Base-by-base conservation (phyloP, 2,888 invertebrate genomes). In the Actias luna region DNA sequence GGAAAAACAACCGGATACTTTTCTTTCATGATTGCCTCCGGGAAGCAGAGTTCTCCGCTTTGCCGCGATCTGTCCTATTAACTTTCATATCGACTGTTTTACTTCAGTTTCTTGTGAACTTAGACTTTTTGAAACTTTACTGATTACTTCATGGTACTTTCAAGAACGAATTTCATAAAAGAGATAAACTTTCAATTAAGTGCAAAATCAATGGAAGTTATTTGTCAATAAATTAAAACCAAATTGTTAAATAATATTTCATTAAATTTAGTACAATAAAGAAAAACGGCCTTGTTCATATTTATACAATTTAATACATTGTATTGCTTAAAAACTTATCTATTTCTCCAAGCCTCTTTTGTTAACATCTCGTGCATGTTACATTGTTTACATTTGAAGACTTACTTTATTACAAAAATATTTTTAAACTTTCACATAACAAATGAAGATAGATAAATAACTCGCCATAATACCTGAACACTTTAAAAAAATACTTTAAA, bases 11-110 rank as follows among this genome's bases (percentile, higher is more conserved):
- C 55, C n/a, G 29, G 55, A 55, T 55, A 55, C 55, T 29, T 27
- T 29, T 14, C 46, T 46, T 46, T 46, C 22, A 8, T 46, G 46
- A 46, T 46, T 29, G 55, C 55, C 55, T n/a, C 55, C 16, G 55
- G 55, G 25, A 29, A 29, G 29, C 18, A 29, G 29, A 29, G 16
- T 29, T 55, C 55, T 29, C 29, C 29, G 16, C 55, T 55, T 55
- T 29, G n/a, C 55, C 55, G 55, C 55, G 16, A 29, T 55, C 55
- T 55, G 55, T n/a, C 55, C 29, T 55, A 55, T 55, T 55, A 55
- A 55, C 55, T 55, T 55, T 55, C 5, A 29, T 55, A 55, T 55
- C 29, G 55, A 29, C 55, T 55, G 55, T 55, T 16, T 29, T 55
- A 29, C 55, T 55, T 55, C 29, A 55, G 29, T 55, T 55, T 55